A percentile compares a stretch with the other conserved stretches of the same genome.
phyloP scores from a whole-genome alignment of 2,888 invertebrate genomes.

The Gastrophysa polygoni region DNA sequence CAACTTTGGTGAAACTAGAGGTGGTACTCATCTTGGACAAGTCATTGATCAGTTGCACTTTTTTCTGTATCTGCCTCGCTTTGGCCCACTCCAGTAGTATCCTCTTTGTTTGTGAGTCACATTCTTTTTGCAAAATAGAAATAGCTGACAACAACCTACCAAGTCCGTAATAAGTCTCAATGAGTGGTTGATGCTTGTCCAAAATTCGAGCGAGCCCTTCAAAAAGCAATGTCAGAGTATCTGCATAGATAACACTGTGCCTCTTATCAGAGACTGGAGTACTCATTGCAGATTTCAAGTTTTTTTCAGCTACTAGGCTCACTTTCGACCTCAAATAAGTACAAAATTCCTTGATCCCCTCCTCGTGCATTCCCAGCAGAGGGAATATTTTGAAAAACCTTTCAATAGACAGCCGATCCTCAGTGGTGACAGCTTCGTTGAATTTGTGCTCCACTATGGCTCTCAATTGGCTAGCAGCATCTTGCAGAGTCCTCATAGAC shows the following conservation, averaged over 20 bases:
- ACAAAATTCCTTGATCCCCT: constrained; percentile 88
- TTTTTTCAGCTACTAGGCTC: constrained; percentile 72
- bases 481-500: constrained; percentile 74
- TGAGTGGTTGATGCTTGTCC: constrained; percentile 86
- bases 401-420: constrained; percentile 89
- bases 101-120: constrained; percentile 69
- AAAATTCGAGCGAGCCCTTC: constrained; percentile 84
- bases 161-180: constrained; percentile 88
- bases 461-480: constrained; percentile 74
- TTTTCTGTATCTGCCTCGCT: constrained; percentile 68
- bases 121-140: constrained; percentile 76
- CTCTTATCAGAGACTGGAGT: constrained; percentile 73
- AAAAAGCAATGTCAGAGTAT: constrained; percentile 81
- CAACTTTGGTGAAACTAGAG: constrained; percentile 57
- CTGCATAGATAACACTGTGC: constrained; percentile 80
- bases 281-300: constrained; percentile 70
- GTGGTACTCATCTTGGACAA: constrained; percentile 58
- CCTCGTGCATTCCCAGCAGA: constrained; percentile 86
- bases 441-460: constrained; percentile 79
- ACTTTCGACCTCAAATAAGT: constrained; percentile 83
- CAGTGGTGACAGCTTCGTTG: constrained; percentile 86
- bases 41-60: constrained; percentile 69
- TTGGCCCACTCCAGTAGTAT: constrained; percentile 77
- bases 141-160: constrained; percentile 76
- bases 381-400: constrained; percentile 98